Base-by-base conservation (phyloP, 2,888 invertebrate species). In the Eupithecia pulchellata region DNA sequence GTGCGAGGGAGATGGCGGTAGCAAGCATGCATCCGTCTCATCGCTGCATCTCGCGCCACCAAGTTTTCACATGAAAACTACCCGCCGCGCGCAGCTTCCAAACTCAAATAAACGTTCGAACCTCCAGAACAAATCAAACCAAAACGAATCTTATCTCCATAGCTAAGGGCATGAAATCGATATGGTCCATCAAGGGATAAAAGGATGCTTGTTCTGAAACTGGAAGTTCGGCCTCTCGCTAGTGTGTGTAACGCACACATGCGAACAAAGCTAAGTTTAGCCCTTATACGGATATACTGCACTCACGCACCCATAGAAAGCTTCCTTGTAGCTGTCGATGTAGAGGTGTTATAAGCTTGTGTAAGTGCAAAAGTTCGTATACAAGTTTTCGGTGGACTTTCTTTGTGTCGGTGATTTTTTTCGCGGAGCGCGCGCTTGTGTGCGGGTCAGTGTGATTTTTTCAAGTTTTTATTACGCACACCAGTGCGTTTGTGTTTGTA, bases 391-490 rank as follows among this genome's bases (percentile, higher is more conserved):
- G 92, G 93, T 89, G 86, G 91, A 92, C 88, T 91, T 93, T 94
- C 93, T 93, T 93, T 94, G 93, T 94, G 93, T 93, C 92, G 83
- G 93, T 94, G 92, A 93, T 93, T 94, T 94, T 94, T 94, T 94
- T 91, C 91, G 92, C 90, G 86, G 85, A 78, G 75, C 58, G 73
- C 6, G 78, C 78, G 80, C 77, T 68, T 84, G 90, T 92, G 92
- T 93, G 94, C 88, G 92, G 91, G 92, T 91, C 92, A 91, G 91
- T 89, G 84, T 87, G 89, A 89, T 91, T 93, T 93, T 94, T 93
- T 90, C 91, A 87, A 91, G 91, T 91, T 92, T 91, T 90, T 91
- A 86, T 85, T 80, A 88, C 90, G 75, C 89, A 89, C 88, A 88
- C 91, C 74, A 76, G 75, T 47, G 30, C 27, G 77, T 42, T 68